Base-by-base conservation (phyloP, 1,140 invertebrate genomes). In the Drosophila lini region DNA sequence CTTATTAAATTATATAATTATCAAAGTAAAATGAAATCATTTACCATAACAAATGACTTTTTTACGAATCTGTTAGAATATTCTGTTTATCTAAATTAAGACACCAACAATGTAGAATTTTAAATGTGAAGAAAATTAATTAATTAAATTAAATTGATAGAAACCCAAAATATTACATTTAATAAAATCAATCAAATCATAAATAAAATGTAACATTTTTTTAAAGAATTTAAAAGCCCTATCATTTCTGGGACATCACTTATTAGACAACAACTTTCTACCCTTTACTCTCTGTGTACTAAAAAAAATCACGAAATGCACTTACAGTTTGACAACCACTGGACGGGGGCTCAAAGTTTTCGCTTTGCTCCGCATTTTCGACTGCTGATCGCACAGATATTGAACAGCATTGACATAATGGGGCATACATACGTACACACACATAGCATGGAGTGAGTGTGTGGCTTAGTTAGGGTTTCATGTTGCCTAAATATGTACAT, bases 301-400 rank as follows among this genome's bases (percentile, higher is more conserved):
- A 22, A 53, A 36, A 36, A 73, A 41, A 65, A 58, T 41, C 47
- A 59, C 44, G 61, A 59, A 70, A 70, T 81, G 64, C 58, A 59
- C 60, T 75, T 55, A 68, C 82, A 83, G 74, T 86, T 81, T 81
- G 74, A 71, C 61, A 77, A 16, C 45, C 62, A 77, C 64, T 78
- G 41, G 6, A 25, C 32, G 45, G 69, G 76, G 48, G 71, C 70
- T 84, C 59, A 74, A 42, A 40, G 41, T 77, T 77, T 78, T 63
- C 36, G 60, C 71, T 75, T 76, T 62, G 75, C 52, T 74, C 70
- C 48, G 79, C 83, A 74, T 83, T 78, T 82, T 82, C 78, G 64
- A 67, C 50, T 86, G 83, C 84, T 78, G 83, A 86, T 86, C 84
- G 80, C 61, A 62, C 83, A 80, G 84, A 86, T 86, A 83, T 88